phyloP scores from a whole-genome alignment of 2,888 invertebrate species.

The Idaea biselata region DNA sequence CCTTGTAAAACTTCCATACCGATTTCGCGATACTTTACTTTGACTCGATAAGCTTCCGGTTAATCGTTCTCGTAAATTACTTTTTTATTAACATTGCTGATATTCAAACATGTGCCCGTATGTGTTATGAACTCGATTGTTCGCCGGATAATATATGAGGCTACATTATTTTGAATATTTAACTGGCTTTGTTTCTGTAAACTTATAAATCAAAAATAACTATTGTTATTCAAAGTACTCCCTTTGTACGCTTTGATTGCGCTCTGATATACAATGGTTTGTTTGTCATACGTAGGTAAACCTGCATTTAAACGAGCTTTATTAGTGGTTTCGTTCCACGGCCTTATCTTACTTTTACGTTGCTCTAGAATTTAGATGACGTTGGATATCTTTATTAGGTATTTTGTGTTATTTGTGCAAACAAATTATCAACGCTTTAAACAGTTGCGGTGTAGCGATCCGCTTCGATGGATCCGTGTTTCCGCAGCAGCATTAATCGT shows the following conservation, averaged over 20 bases:
- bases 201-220: constrained; percentile 25
- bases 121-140: constrained; percentile 32
- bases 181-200: constrained; percentile 22
- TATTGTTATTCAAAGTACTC: constrained; percentile 20
- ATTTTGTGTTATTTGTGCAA: constrained; percentile 3
- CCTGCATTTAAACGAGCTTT: background rate
- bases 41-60: constrained; percentile 61
- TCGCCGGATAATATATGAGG: constrained; percentile 24
- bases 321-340: background rate
- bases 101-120: constrained; percentile 24
- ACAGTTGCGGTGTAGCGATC: constrained; percentile 32
- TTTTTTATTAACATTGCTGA: constrained; percentile 45
- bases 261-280: background rate
- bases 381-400: background rate
- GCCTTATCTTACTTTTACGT: background rate
- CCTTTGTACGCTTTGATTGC: constrained; percentile 11
- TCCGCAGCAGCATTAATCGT: constrained; percentile 73
- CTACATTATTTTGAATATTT: constrained; percentile 24
- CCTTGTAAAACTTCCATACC: constrained; percentile 71
- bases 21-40: constrained; percentile 65
- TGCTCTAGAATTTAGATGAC: background rate
- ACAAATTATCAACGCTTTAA: constrained; percentile 24
- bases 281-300: constrained; percentile 6
- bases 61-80: constrained; percentile 56
- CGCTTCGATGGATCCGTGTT: constrained; percentile 60